Conservation (phyloP, 2,888 invertebrate species). For the Yponomeuta plumbellus region DNA sequence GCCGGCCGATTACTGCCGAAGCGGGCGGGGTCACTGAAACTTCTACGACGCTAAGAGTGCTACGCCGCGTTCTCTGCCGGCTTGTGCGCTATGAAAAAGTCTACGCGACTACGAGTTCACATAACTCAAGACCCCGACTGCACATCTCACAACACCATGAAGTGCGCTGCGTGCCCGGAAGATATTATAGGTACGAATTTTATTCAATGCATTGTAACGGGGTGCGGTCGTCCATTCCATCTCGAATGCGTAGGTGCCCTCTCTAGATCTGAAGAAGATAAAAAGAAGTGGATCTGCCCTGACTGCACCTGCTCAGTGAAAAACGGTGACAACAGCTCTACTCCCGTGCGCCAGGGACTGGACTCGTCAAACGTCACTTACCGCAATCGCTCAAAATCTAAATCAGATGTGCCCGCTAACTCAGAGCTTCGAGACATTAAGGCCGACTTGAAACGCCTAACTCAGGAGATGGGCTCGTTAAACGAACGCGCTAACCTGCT, state of each 20-base stretch:
- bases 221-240: neutral
- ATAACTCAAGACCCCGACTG: too few species aligned
- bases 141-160: neutral
- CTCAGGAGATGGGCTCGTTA: neutral
- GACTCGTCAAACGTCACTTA: neutral
- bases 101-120: neutral
- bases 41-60: neutral
- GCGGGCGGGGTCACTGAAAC: neutral
- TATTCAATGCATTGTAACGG: neutral
- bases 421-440: neutral
- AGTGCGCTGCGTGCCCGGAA: slow-evolving; percentile 5
- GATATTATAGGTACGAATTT: neutral
- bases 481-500: neutral
- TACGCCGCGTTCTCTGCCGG: neutral
- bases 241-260: neutral
- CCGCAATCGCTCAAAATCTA: neutral
- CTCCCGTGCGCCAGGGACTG: neutral
- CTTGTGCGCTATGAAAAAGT: neutral
- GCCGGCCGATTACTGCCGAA: neutral
- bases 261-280: neutral
- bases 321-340: neutral
- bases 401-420: neutral
- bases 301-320: slow-evolving; percentile 5
- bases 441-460: neutral
- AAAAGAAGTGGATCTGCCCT: slow-evolving; percentile 6